A percentile compares a stretch with the other conserved stretches of the same genome.
phyloP scores from a whole-genome alignment of 2,797 vertebrate genomes.

The Momotus momota region DNA sequence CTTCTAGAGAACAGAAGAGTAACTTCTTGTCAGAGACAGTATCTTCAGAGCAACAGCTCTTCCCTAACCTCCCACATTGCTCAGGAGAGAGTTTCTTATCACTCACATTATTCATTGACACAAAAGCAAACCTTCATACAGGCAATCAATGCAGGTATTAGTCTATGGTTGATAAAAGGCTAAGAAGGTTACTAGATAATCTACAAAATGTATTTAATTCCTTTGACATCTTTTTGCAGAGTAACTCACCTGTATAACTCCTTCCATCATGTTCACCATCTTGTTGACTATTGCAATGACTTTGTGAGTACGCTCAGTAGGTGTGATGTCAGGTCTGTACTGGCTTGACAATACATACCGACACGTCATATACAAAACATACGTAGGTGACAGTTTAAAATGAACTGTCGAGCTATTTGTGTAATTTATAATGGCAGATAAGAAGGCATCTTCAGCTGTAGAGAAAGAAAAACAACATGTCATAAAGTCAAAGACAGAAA shows the following conservation, averaged over 20 bases:
- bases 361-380: constrained; percentile 96
- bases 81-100: background rate
- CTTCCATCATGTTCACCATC: constrained; percentile 99
- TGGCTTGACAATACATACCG: constrained; percentile 92
- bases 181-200: background rate
- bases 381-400: constrained; percentile 96
- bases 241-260: constrained; percentile 95
- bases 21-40: background rate
- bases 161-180: background rate
- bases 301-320: constrained; percentile 92
- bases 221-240: background rate
- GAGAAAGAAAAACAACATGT: background rate
- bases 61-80: background rate
- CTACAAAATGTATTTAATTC: background rate
- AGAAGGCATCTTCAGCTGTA: constrained; percentile 95
- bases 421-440: constrained; percentile 98
- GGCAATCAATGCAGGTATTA: background rate
- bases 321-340: constrained; percentile 91
- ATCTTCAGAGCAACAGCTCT: background rate
- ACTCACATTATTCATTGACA: background rate
- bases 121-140: background rate
- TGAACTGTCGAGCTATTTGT: constrained; percentile 99
- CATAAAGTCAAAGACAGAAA: background rate
- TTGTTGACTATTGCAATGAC: constrained; percentile 97
- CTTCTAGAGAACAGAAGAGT: background rate